Conservation (phyloP, 1,140 invertebrate species). For the Melitaea cinxia region DNA sequence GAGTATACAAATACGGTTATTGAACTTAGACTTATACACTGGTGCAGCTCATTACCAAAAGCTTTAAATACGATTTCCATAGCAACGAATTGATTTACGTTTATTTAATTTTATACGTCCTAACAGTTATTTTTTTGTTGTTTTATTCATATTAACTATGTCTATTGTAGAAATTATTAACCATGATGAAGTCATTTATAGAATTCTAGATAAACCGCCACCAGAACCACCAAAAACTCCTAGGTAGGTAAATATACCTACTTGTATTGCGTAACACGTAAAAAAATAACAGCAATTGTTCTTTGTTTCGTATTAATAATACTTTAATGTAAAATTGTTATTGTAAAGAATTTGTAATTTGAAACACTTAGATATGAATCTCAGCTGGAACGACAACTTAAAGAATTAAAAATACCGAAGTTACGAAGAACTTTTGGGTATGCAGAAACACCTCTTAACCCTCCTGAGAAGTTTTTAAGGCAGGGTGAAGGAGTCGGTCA, state of each 20-base stretch:
- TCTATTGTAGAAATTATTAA: conserved; percentile 68
- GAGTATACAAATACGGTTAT: too few species aligned
- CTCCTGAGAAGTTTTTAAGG: conserved; percentile 82
- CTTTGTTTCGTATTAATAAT: too few species aligned
- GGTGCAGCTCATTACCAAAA: too few species aligned
- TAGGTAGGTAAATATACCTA: conserved; percentile 44
- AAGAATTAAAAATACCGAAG: conserved; percentile 61
- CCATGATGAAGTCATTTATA: conserved; percentile 72
- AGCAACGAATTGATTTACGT: not conserved
- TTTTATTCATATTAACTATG: conserved; percentile 38
- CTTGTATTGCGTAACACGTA: not conserved
- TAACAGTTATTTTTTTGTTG: not conserved
- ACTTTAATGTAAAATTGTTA: too few species aligned
- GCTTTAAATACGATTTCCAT: conserved; percentile 3
- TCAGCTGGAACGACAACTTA: conserved; percentile 65
- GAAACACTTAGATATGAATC: conserved; percentile 69
- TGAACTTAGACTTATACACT: too few species aligned
- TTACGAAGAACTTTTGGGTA: conserved; percentile 83
- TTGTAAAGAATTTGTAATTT: too few species aligned
- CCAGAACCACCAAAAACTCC: conserved; percentile 73
- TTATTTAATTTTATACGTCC: not conserved
- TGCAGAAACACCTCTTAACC: conserved; percentile 80
- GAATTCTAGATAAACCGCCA: conserved; percentile 71
- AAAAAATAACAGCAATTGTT: too few species aligned
- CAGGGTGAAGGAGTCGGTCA: conserved; percentile 82